Conservation (phyloP, 2,113 vertebrate species). For the Oncorhynchus clarkii region DNA sequence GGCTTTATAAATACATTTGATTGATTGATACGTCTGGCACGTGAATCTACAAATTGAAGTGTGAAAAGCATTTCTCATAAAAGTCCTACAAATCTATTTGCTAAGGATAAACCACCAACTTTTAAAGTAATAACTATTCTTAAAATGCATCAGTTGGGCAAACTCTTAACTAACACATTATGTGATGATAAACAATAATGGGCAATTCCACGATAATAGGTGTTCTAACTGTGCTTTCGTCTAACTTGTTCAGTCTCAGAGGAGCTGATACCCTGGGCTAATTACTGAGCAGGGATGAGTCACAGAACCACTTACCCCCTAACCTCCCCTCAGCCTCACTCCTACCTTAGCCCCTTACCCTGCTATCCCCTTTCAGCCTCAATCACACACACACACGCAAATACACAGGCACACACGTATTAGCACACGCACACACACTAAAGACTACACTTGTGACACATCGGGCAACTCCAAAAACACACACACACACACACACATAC, state of each 20-base stretch:
- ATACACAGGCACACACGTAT: neutral
- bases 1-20: too few species aligned
- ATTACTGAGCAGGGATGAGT: neutral
- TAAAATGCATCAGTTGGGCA: too few species aligned
- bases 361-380: conserved; percentile 6
- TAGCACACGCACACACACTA: neutral
- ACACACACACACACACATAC: neutral
- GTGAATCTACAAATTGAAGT: too few species aligned
- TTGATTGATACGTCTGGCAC: too few species aligned
- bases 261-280: neutral
- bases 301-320: neutral
- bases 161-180: too few species aligned
- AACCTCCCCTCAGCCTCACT: neutral
- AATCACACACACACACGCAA: conserved; percentile 12
- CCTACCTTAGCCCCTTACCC: neutral
- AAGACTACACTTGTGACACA: neutral
- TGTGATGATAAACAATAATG: too few species aligned
- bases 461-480: neutral
- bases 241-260: neutral
- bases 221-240: neutral
- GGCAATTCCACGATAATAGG: too few species aligned
- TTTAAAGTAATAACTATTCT: too few species aligned
- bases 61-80: too few species aligned
- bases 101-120: too few species aligned
- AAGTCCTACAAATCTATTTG: too few species aligned